Conservation (phyloP, 2,797 vertebrate species). For the Crypturellus tataupa region DNA sequence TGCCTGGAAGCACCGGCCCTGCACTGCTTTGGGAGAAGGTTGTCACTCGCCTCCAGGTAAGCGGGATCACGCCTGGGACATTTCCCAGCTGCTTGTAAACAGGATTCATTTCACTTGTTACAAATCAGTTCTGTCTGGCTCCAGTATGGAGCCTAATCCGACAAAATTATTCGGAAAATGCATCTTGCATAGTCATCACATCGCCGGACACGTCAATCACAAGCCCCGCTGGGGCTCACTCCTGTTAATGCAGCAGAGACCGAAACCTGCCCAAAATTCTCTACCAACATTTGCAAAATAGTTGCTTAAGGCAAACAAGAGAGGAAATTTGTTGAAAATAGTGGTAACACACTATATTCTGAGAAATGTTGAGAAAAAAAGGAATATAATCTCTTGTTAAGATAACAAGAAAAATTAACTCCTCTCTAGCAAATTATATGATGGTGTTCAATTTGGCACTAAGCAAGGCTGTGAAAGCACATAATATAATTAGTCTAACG, state of each 20-base stretch:
- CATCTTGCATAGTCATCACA: not conserved
- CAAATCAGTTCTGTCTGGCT: not conserved
- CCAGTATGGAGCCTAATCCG: not conserved
- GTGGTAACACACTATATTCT: not conserved
- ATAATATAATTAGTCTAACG: conserved; percentile 73
- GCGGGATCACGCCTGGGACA: not conserved
- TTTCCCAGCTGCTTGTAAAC: not conserved
- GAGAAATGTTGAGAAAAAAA: not conserved
- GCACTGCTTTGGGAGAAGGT: not conserved
- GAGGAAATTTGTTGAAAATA: not conserved
- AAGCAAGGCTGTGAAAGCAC: conserved; percentile 54
- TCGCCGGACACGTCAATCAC: not conserved
- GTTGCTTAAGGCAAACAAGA: not conserved
- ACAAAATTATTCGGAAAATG: not conserved
- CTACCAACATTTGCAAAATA: not conserved
- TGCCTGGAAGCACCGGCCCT: not conserved
- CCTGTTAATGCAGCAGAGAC: not conserved
- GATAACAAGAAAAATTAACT: conserved; percentile 62
- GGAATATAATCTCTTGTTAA: not conserved
- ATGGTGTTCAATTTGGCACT: conserved; percentile 15
- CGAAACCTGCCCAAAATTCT: not conserved
- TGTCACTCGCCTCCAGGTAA: not conserved
- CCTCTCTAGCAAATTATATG: conserved; percentile 64
- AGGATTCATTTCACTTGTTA: not conserved
- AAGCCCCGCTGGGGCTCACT: not conserved